Evolutionary conservation across 2,797 vertebrate species (phyloP), one percentile per base, ranked within the genome.

Genomic region (Acestrorhynchus altus): DNA sequence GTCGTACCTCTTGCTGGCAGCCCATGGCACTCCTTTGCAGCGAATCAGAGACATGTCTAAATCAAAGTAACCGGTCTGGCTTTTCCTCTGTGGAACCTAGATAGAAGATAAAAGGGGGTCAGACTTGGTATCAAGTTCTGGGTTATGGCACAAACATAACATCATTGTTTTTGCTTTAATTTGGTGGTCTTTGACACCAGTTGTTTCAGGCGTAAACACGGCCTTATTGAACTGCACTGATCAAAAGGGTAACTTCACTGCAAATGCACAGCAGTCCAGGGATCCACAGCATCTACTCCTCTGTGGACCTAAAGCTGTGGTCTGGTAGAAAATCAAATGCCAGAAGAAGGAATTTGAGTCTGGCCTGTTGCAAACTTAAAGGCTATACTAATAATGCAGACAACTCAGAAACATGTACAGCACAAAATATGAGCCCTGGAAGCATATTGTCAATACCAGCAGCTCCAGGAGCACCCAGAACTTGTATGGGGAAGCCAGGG

Each of bases 31-130:
- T 89, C 91, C 95, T 90, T 96, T 98, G 90, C 95, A 93, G 80
- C 92, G 94, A 77, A 94, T 87, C 88, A 98, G 90, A 56, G 97
- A 96, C 42, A 95, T 91, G 92, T 98, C 96, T 87, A 99, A 92
- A 93, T 99, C 95, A 95, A 99, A 99, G 92, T 94, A 98, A 83
- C 97, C 96, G n/a, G 96, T 97, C 74, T 96, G 96, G 86, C 92
- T 94, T 92, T 93, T 99, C 86, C 98, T 97, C 92, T 98, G 96
- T 91, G 98, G 98, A 95, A 99, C 96, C 98, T 99, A 88, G 66
- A 12, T 11, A 56, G 16, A 74, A 42, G 18, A 56, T 8, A 28
- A 18, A 28, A 24, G 20, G 4, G n/a, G n/a, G 16, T 20, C 39
- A 65, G 8, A 24, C 1, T 5, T 24, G 63, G 10, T 40, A 7